Conservation (phyloP, 1,140 invertebrate species). For the Pogonognathellus flavescens region DNA sequence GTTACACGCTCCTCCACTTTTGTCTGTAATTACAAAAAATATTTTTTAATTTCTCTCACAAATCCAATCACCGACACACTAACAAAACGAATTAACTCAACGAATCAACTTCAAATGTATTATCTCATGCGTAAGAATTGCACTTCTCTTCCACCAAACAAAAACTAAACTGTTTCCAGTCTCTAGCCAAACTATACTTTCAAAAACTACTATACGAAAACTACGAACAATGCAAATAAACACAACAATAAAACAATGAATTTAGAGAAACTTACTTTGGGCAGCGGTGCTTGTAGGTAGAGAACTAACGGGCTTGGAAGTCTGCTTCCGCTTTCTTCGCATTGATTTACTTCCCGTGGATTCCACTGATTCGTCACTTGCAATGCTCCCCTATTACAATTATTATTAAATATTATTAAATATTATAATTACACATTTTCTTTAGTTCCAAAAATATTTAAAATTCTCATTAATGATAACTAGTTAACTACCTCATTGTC, state of each 20-base stretch:
- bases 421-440: not conserved
- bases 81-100: slow-evolving; percentile 69
- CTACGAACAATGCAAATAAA: no score
- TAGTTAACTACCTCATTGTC: slow-evolving; percentile 54
- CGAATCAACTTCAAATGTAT: not conserved
- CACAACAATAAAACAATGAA: not conserved
- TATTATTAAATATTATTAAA: not conserved
- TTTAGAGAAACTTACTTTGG: slow-evolving; percentile 46
- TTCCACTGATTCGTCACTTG: slow-evolving; percentile 64
- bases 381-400: slow-evolving; percentile 61
- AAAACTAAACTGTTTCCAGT: not conserved
- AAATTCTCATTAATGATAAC: no score
- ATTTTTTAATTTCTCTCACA: slow-evolving; percentile 68
- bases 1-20: slow-evolving; percentile 61
- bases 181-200: not conserved
- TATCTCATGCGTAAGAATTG: not conserved
- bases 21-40: slow-evolving; percentile 54
- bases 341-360: slow-evolving; percentile 60
- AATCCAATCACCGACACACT: slow-evolving; percentile 70
- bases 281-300: slow-evolving; percentile 48
- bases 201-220: not conserved
- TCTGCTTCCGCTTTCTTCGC: slow-evolving; percentile 58
- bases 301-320: slow-evolving; percentile 58
- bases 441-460: no score
- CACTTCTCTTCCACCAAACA: not conserved